Percentiles rank a stretch among this genome's conserved stretches.
Conservation (phyloP, 2,797 vertebrate genomes). For the Peromyscus attwateri region DNA sequence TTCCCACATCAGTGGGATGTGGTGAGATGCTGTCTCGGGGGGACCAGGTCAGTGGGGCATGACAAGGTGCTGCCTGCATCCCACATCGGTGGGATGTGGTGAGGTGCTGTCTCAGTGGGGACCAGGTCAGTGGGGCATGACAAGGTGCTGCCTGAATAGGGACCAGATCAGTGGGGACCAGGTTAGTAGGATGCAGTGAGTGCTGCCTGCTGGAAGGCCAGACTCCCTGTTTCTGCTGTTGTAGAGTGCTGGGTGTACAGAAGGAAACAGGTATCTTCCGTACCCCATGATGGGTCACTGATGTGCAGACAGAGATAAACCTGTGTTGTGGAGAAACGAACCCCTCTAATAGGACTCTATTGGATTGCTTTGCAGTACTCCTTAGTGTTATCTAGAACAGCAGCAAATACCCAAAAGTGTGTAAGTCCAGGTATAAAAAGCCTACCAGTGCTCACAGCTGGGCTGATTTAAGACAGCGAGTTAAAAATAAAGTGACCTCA, state of each 20-base stretch:
- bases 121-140: not conserved
- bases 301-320: not conserved
- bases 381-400: not conserved
- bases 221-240: not conserved
- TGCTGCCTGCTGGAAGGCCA: not conserved
- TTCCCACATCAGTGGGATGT: too few species aligned
- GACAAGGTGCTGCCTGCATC: fast-evolving
- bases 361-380: not conserved
- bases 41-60: conserved; percentile 93
- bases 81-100: too few species aligned
- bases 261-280: not conserved
- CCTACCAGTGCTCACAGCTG: not conserved
- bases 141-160: not conserved
- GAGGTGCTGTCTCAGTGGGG: not conserved
- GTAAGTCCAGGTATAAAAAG: not conserved
- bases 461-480: not conserved
- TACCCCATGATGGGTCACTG: too few species aligned
- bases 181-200: not conserved
- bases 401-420: not conserved
- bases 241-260: not conserved
- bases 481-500: not conserved
- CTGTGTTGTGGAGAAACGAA: not conserved
- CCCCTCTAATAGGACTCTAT: not conserved
- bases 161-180: not conserved
- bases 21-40: not conserved